A percentile compares a stretch with the other conserved stretches of the same genome.
Conservation (phyloP, 2,797 vertebrate genomes). For the Manis pentadactyla region DNA sequence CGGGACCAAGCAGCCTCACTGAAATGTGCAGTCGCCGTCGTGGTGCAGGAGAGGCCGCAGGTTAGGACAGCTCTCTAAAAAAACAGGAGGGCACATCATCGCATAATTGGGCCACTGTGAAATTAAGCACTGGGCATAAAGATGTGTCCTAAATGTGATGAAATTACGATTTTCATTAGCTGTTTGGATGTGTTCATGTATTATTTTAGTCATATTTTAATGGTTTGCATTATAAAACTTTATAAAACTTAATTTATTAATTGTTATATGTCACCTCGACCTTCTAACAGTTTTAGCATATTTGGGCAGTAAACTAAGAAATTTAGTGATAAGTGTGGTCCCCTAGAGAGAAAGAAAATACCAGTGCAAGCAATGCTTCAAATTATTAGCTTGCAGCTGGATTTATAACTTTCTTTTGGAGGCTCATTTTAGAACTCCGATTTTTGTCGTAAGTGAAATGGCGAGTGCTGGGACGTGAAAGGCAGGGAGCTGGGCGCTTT, state of each 20-base stretch:
- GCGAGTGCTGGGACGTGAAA: rapidly evolving
- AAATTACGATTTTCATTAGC: neutral
- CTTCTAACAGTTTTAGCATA: neutral
- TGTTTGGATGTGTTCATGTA: neutral
- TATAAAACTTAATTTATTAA: neutral
- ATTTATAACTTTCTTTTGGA: neutral
- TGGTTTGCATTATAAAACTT: neutral
- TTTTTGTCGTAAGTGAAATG: neutral
- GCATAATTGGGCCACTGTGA: neutral
- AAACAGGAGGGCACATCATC: neutral
- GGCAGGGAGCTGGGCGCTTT: neutral
- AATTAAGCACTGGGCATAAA: neutral
- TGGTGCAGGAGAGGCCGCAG: neutral
- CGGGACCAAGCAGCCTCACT: too few species aligned
- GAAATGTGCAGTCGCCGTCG: neutral
- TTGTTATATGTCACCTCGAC: neutral
- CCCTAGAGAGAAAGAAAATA: conserved; percentile 1
- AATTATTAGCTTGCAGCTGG: neutral
- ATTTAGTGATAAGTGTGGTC: neutral
- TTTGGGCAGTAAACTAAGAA: conserved; percentile 11
- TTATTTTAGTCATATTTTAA: conserved; percentile 23
- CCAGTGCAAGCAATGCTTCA: neutral
- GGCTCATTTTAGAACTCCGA: neutral
- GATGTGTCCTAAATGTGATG: neutral
- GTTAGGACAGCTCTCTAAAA: neutral